Evolutionary conservation across 2,888 invertebrate genomes (phyloP).

Genomic region (Automeris io): DNA sequence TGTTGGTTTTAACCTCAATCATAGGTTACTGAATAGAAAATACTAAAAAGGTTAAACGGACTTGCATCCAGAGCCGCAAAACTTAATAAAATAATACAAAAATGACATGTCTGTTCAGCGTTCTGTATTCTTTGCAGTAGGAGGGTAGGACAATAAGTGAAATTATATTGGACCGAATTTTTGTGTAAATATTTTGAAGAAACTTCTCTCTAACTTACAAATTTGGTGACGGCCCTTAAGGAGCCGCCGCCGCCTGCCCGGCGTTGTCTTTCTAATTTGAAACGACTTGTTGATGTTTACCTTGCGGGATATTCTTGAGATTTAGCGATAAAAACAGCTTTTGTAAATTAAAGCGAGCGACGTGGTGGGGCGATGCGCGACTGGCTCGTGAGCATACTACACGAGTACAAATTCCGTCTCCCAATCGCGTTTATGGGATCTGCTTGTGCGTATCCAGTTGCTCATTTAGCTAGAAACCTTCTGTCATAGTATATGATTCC

Average conservation of each 20-base stretch:
- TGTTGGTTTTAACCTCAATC: no score
- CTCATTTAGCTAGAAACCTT: no score
- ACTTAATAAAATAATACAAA: neutral
- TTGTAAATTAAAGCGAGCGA: no score
- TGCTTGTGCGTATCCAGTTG: no score
- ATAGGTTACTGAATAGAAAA: no score
- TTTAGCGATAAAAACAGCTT: neutral
- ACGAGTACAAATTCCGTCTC: no score
- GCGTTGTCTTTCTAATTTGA: constrained; percentile 9
- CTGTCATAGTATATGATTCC: no score
- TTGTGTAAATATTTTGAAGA: constrained; percentile 42
- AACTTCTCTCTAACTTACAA: constrained; percentile 18
- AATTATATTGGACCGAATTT: constrained; percentile 37
- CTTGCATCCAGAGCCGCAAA: neutral
- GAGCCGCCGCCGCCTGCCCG: constrained; percentile 5
- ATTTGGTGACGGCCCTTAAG: constrained; percentile 16
- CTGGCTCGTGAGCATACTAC: no score
- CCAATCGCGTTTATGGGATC: no score
- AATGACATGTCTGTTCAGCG: constrained; percentile 10
- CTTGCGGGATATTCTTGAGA: constrained; percentile 6
- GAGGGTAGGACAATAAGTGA: constrained; percentile 32
- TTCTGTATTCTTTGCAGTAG: constrained; percentile 20
- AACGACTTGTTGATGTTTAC: constrained; percentile 15
- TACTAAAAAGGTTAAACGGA: no score
- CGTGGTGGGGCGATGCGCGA: no score